Evolutionary conservation across 2,888 invertebrate species (phyloP).

Genomic region (Neoaliturus tenellus): DNA sequence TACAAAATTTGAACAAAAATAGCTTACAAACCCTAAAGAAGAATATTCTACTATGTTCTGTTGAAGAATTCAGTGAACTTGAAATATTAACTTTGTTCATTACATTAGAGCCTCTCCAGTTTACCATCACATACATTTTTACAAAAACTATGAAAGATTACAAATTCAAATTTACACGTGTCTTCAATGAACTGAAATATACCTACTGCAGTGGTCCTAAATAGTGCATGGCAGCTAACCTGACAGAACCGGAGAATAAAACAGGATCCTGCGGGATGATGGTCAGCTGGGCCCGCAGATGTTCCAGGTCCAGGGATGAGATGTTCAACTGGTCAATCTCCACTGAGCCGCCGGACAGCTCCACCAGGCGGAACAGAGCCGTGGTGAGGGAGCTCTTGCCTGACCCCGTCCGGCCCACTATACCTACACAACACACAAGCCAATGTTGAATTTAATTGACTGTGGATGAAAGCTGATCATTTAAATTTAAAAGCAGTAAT

Average conservation of each 20-base stretch:
- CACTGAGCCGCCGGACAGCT: conserved; percentile 74
- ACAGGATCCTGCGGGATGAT: conserved; percentile 80
- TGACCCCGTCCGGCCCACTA: conserved; percentile 73
- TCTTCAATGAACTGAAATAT: too few relatives aligned
- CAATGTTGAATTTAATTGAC: background rate
- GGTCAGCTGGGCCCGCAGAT: conserved; percentile 74
- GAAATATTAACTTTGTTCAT: too few relatives aligned
- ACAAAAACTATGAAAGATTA: too few relatives aligned
- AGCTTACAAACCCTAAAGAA: too few relatives aligned
- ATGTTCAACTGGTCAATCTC: conserved; percentile 76
- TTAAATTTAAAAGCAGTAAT: background rate
- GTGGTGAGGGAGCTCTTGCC: conserved; percentile 78
- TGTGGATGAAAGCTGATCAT: background rate
- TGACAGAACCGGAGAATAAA: conserved; percentile 77
- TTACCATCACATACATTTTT: too few relatives aligned
- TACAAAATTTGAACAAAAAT: too few relatives aligned
- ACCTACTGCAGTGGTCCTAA: too few relatives aligned
- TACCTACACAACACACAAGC: conserved; percentile 69
- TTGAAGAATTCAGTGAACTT: too few relatives aligned
- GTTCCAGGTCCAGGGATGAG: conserved; percentile 72
- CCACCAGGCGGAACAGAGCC: conserved; percentile 78
- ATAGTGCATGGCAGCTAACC: conserved; percentile 69
- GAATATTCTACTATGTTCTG: too few relatives aligned
- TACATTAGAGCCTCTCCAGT: too few relatives aligned
- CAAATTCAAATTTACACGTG: too few relatives aligned